Base-by-base conservation (phyloP, 2,888 invertebrate genomes). In the Pyrrhia umbra region DNA sequence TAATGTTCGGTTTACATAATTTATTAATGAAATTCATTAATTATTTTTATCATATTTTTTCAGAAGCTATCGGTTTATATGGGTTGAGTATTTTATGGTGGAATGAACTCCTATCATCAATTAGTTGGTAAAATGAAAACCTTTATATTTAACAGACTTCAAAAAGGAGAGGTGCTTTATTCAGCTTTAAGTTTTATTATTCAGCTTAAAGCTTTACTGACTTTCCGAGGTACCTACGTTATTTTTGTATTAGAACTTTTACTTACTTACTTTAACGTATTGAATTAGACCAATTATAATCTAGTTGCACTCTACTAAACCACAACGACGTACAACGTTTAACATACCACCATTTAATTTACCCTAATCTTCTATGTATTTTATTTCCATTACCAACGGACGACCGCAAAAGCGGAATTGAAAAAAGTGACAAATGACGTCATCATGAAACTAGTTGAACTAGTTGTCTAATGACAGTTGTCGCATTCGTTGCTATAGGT, bases 391-490 rank as follows among this genome's bases (percentile, higher is more conserved):
- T 34, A 34, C 13, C 34, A n/a, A 4, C 0, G 25, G n/a, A 16
- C 15, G 8, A 18, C 37, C 9, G 37, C 47, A 50, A 51, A 68
- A 62, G 68, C 62, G 49, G 40, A 75, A 74, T 74, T 69, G 62
- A 63, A 67, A 56, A 56, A 6, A 57, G 34, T 52, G 52, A 61
- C 47, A 61, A 64, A 71, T 59, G 51, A 58, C 60, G 61, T 71
- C 60, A 56, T 67, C 67, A 75, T 6, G 0, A 25, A 52, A 64
- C 57, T n/a, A 42, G 62, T 42, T 15, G 18, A 1, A 0, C 56
- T 30, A 18, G 27, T 20, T 4, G 21, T 40, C 47, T 69, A 57
- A 70, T 64, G 64, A 57, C 39, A 54, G 71, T 49, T 57, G 64
- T 64, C 52, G 71, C 64, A 25, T 25, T 49, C 57, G 18, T n/a